Percentiles rank a stretch among this genome's conserved stretches.
phyloP scores from a whole-genome alignment of 2,888 invertebrate genomes.

The Leistus spinibarbis region DNA sequence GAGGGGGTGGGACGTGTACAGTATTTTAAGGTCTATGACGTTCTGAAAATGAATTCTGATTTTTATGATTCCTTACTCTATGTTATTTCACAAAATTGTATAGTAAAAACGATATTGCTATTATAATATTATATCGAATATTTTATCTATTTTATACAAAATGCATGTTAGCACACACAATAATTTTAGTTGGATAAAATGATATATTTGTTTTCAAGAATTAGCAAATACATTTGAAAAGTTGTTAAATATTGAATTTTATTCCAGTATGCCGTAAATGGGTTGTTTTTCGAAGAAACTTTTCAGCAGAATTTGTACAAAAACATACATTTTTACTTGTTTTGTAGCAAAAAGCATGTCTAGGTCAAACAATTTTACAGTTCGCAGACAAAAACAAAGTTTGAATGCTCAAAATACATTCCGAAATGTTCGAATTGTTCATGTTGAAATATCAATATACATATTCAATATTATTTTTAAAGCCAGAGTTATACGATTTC shows the following conservation, averaged over 20 bases:
- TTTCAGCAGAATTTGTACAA: neutral
- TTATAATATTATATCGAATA: no score
- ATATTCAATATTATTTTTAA: neutral
- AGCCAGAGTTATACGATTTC: no score
- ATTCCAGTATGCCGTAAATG: neutral
- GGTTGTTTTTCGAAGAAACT: neutral
- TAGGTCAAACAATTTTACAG: neutral
- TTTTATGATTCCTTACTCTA: no score
- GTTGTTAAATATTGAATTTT: neutral
- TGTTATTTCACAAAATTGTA: no score
- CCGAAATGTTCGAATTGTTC: neutral
- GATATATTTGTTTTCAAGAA: neutral
- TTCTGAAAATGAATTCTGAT: no score
- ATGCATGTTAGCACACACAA: no score
- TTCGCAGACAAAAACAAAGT: neutral
- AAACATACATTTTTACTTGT: neutral
- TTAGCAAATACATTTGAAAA: neutral
- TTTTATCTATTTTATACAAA: no score
- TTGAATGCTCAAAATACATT: neutral
- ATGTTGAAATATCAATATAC: neutral
- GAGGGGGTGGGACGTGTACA: no score
- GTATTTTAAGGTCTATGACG: no score
- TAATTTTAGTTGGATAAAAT: no score
- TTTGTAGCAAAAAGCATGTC: neutral
- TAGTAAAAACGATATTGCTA: no score